A percentile compares a stretch with the other conserved stretches of the same genome.
Evolutionary conservation across 2,888 invertebrate species (phyloP).

Genomic region (Malachius bipustulatus): DNA sequence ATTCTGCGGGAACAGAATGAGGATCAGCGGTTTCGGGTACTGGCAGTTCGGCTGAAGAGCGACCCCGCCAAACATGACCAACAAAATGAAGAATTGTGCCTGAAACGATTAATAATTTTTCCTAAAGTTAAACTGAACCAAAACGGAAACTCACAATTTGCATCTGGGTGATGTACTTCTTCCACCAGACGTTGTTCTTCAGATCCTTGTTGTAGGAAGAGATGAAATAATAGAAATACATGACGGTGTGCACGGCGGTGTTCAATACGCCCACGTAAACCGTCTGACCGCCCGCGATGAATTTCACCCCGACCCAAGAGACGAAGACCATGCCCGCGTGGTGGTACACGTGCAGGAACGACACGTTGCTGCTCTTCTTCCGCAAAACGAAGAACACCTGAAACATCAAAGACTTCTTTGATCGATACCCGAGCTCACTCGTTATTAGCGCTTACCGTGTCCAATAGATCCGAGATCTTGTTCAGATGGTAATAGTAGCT

Average conservation of each 20-base stretch:
- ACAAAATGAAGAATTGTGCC: constrained; percentile 47
- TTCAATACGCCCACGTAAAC: constrained; percentile 54
- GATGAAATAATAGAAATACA: constrained; percentile 70
- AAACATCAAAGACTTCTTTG: constrained; percentile 19
- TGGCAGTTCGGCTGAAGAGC: constrained; percentile 41
- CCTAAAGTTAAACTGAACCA: no score
- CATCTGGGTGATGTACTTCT: constrained; percentile 68
- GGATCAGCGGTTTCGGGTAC: constrained; percentile 42
- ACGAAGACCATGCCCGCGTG: constrained; percentile 66
- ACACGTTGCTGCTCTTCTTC: constrained; percentile 67
- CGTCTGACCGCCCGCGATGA: constrained; percentile 53
- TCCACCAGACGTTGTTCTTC: constrained; percentile 66
- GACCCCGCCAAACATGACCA: constrained; percentile 40
- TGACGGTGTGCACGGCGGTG: constrained; percentile 59
- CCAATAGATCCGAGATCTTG: constrained; percentile 3
- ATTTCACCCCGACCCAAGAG: constrained; percentile 49
- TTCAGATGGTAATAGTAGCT: background rate
- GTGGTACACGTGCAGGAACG: constrained; percentile 74
- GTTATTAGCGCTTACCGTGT: constrained; percentile 4
- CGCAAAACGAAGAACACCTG: constrained; percentile 67
- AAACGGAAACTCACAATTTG: constrained; percentile 57
- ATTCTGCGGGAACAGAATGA: constrained; percentile 47
- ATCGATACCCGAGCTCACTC: background rate
- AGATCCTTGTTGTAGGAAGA: constrained; percentile 57
- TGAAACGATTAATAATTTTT: no score